Conservation (phyloP, 2,113 vertebrate species). For the Proteles cristata region DNA sequence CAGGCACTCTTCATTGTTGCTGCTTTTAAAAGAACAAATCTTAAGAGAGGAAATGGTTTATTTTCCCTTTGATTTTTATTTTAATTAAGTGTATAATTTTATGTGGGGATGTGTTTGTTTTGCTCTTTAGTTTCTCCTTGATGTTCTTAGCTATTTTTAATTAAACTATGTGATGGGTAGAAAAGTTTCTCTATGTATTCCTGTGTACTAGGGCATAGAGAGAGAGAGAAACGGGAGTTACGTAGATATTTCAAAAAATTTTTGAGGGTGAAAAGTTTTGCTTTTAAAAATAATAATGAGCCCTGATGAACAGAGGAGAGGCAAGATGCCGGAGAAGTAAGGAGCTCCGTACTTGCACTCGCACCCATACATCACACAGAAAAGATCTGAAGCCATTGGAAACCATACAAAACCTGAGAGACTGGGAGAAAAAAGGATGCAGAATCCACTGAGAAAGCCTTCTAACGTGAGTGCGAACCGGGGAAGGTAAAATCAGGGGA, state of each 20-base stretch:
- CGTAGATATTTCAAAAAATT: background rate
- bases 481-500: too few species aligned
- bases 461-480: too few species aligned
- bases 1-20: background rate
- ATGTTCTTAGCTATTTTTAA: background rate
- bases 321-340: too few species aligned
- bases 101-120: background rate
- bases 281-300: background rate
- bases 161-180: background rate
- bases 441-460: too few species aligned
- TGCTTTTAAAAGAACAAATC: background rate
- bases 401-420: too few species aligned
- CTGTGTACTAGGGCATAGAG: background rate
- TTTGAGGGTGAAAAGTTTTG: background rate
- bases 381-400: too few species aligned
- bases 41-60: background rate
- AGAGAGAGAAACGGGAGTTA: background rate
- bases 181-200: background rate
- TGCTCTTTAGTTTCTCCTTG: background rate
- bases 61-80: background rate
- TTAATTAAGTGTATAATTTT: constrained; percentile 54
- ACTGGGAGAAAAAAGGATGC: too few species aligned
- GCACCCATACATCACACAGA: too few species aligned
- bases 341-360: too few species aligned
- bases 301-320: too few species aligned